Percentiles rank a stretch among this genome's conserved stretches.
These are phyloP conservation scores for Eupleurogrammus muticus DNA, from an alignment of 2,797 vertebrate species.

Conservation along the genomic window DNA sequence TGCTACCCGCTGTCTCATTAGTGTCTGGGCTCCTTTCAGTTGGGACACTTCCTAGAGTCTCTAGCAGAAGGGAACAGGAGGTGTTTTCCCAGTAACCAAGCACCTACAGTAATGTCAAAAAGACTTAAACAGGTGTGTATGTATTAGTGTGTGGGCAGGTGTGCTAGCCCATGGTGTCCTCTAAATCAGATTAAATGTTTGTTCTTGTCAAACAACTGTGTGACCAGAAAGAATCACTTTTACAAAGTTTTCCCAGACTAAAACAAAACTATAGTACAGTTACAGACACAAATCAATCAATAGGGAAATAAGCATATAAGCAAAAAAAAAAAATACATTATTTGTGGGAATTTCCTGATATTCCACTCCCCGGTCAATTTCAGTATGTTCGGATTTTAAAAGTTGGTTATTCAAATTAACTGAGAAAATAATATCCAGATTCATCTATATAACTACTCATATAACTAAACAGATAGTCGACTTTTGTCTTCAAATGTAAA, in stretches of 20 bases:
- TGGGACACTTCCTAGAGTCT: constrained; percentile 39
- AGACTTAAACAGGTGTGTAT: constrained; percentile 5
- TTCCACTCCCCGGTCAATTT: no score
- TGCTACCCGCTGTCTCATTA: constrained; percentile 44
- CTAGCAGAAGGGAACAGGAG: constrained; percentile 43
- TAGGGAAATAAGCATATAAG: no score
- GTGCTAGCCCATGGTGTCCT: background rate
- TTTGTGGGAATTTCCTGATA: no score
- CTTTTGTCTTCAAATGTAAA: constrained; percentile 4
- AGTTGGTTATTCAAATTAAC: no score
- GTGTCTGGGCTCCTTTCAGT: constrained; percentile 31
- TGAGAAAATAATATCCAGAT: no score
- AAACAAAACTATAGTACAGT: background rate
- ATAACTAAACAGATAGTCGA: no score
- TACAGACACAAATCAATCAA: no score
- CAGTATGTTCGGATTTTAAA: no score
- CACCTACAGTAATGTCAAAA: constrained; percentile 33
- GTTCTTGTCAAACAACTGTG: constrained; percentile 1
- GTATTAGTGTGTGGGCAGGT: constrained; percentile 11
- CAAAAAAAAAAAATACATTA: no score
- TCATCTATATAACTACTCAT: no score
- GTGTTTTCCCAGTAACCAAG: constrained; percentile 68
- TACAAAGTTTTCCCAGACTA: background rate
- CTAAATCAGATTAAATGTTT: background rate
- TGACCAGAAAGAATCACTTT: background rate